Evolutionary conservation across 2,797 vertebrate species (phyloP), one percentile per base, ranked within the genome.

Genomic region (Crenuchus spilurus): DNA sequence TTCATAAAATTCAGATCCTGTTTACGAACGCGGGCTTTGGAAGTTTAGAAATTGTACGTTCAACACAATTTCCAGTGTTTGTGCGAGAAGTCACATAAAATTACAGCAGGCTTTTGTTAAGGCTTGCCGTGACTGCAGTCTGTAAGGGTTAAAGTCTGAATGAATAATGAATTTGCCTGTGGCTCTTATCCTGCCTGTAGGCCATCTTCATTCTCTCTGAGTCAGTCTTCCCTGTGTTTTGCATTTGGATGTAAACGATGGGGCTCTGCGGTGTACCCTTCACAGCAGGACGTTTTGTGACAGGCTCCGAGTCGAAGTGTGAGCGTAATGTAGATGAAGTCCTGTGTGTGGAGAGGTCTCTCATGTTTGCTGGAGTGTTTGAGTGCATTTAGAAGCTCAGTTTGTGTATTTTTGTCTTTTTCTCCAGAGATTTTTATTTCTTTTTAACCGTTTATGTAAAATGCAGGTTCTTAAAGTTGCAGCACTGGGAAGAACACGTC

Each of bases 211-310:
- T 37, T 37, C 30, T 30, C 24, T 8, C 24, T 8, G 51, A 57
- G 54, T 31, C 54, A 39, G 16, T 22, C 51, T 16, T 42, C 35
- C 0, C 48, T 54, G 10, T 39, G 26, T 18, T 6, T 18, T 42
- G 14, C 26, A 44, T 64, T 64, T 54, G 10, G 6, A 26, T 65
- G 60, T 55, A 64, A 64, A 22, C 30, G 46, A 7, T 41, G 57
- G 39, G 33, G 33, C 24, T 11, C 20, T 18, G 37, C 57, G 16
- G n/a, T 35, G n/a, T 3, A 8, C 70, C 49, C 49, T 42, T 44
- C 44, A 70, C 28, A 18, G 55, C 55, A 4, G 55, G 55, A 35
- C 4, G 33, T 20, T 37, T 11, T 5, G 6, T 60, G 55, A 22
- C 55, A 18, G 55, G 8, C 16, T 9, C 22, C 4, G 4, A 33